A percentile compares a stretch with the other conserved stretches of the same genome.
These are phyloP conservation scores for Haliclona indistincta DNA, from an alignment of 37 sponge, comb jelly and placozoan genomes.

Conservation along the genomic window DNA sequence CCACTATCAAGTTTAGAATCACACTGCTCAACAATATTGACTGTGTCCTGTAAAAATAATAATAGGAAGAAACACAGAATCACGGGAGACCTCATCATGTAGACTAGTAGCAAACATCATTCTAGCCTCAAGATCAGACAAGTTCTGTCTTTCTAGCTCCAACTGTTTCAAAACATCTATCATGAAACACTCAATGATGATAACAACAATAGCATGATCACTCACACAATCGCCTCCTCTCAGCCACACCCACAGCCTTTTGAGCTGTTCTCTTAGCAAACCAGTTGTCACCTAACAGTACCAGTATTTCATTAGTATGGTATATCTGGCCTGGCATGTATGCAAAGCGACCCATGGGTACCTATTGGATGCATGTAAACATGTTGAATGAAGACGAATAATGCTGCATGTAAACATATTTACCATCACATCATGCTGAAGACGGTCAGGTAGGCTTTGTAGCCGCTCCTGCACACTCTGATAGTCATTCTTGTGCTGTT, in stretches of 20 bases:
- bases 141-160: constrained; percentile 27
- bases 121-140: constrained; percentile 48
- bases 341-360: constrained; percentile 82
- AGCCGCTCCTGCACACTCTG: constrained; percentile 61
- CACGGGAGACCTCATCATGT: no score
- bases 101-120: constrained; percentile 23
- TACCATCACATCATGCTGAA: constrained; percentile 87
- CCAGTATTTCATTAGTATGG: constrained; percentile 90
- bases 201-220: not conserved
- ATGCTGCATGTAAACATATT: not conserved
- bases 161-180: constrained; percentile 68
- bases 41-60: no score
- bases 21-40: no score
- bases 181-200: no score
- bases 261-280: constrained; percentile 78
- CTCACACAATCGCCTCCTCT: constrained; percentile 67
- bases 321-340: constrained; percentile 87
- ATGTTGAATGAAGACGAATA: not conserved
- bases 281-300: constrained; percentile 94
- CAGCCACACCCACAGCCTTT: constrained; percentile 70
- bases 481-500: constrained; percentile 77
- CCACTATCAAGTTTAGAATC: no score
- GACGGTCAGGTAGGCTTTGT: constrained; percentile 58
- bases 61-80: no score
- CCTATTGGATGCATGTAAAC: constrained; percentile 31